Evolutionary conservation across 2,797 vertebrate genomes (phyloP).

Genomic region (Tachyglossus aculeatus): DNA sequence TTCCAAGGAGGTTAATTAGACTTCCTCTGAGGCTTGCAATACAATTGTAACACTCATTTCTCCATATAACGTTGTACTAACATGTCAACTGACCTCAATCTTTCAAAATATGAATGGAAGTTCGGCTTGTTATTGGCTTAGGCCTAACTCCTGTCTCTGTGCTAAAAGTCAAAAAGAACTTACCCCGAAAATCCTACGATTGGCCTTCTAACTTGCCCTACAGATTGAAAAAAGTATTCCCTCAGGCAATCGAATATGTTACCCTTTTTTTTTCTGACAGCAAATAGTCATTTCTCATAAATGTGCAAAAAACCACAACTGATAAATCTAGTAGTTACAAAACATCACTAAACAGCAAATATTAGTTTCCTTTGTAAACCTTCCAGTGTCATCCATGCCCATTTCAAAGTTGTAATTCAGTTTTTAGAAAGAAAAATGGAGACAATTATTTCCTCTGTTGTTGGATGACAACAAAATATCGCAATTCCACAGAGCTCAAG

Average conservation of each 20-base stretch:
- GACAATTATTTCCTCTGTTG: too few relatives aligned
- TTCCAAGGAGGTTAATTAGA: neutral
- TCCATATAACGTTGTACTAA: neutral
- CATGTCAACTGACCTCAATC: neutral
- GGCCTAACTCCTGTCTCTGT: neutral
- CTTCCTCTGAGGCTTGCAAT: neutral
- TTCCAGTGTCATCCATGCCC: neutral
- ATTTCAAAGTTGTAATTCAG: neutral
- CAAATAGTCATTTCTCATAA: neutral
- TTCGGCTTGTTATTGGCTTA: neutral
- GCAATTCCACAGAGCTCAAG: too few relatives aligned
- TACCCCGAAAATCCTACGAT: neutral
- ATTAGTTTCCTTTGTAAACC: too few relatives aligned
- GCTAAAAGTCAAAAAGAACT: neutral
- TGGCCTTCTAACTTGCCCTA: neutral
- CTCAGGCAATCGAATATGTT: neutral
- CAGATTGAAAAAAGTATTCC: neutral
- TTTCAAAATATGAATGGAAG: conserved; percentile 12
- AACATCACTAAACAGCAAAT: neutral
- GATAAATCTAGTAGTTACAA: neutral
- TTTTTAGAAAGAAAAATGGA: neutral
- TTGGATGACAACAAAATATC: too few relatives aligned
- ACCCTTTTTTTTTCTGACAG: neutral
- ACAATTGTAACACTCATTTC: neutral
- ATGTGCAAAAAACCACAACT: neutral